These are phyloP conservation scores for Anoncus sp. DNA, from an alignment of 2,888 invertebrate genomes.

Conservation along the genomic window DNA sequence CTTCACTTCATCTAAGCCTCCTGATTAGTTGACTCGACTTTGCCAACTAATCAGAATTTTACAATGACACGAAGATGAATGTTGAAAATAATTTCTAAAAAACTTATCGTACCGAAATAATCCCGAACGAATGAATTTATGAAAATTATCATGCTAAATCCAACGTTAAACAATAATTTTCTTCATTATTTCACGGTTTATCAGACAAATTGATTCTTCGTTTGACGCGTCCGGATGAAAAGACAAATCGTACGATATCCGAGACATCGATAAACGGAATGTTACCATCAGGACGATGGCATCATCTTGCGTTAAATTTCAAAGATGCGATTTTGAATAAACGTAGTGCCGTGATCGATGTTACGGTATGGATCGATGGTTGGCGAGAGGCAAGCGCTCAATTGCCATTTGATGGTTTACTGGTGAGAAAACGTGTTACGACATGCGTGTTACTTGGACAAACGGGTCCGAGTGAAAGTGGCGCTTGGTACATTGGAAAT, in stretches of 20 bases:
- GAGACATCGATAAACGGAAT: slow-evolving; percentile 84
- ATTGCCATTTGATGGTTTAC: slow-evolving; percentile 86
- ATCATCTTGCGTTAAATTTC: slow-evolving; percentile 86
- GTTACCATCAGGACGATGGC: slow-evolving; percentile 84
- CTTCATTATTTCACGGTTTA: too few relatives aligned
- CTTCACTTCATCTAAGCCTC: too few relatives aligned
- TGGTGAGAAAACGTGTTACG: slow-evolving; percentile 86
- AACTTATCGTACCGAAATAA: too few relatives aligned
- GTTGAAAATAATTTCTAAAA: too few relatives aligned
- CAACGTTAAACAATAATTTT: too few relatives aligned
- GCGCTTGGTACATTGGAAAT: slow-evolving; percentile 85
- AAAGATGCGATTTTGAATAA: slow-evolving; percentile 85
- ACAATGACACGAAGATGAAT: too few relatives aligned
- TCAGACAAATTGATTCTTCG: slow-evolving; percentile 84
- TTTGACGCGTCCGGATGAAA: slow-evolving; percentile 85
- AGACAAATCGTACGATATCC: slow-evolving; percentile 84
- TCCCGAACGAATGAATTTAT: too few relatives aligned
- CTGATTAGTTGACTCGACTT: too few relatives aligned
- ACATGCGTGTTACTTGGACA: slow-evolving; percentile 85
- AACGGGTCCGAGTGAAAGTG: slow-evolving; percentile 78
- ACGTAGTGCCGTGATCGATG: slow-evolving; percentile 85
- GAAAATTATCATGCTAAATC: too few relatives aligned
- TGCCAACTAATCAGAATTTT: too few relatives aligned
- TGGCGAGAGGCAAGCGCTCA: slow-evolving; percentile 85
- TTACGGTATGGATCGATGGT: slow-evolving; percentile 86